Evolutionary conservation across 2,113 vertebrate species (phyloP).

Genomic region (Cyprinus carpio): DNA sequence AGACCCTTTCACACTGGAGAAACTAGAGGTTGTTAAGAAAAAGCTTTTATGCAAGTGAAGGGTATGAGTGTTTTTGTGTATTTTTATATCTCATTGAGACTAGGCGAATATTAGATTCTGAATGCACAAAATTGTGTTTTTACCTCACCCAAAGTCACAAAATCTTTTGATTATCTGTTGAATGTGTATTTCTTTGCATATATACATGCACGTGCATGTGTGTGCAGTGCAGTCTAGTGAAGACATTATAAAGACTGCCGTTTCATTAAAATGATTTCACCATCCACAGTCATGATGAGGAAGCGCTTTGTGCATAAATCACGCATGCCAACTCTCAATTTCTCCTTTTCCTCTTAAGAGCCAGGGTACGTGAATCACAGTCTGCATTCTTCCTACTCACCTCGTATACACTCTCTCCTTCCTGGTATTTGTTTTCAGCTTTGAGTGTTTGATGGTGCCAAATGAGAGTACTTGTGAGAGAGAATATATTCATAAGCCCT

Average conservation of each 20-base stretch:
- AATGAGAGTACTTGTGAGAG: not conserved
- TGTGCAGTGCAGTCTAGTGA: not conserved
- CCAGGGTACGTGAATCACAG: no score
- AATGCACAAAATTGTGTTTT: not conserved
- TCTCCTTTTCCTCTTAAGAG: not conserved
- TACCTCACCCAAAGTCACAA: not conserved
- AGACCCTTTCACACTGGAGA: not conserved
- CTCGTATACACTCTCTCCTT: no score
- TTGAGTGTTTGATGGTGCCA: slow-evolving; percentile 13
- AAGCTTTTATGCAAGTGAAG: not conserved
- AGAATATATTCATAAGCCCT: not conserved
- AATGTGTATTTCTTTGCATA: slow-evolving; percentile 11
- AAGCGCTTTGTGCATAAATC: not conserved
- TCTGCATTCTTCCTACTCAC: no score
- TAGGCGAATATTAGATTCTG: not conserved
- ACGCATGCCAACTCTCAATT: not conserved
- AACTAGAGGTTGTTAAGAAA: not conserved
- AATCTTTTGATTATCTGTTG: not conserved
- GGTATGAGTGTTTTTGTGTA: not conserved
- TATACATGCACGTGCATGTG: no score
- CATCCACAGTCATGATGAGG: not conserved
- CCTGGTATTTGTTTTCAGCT: not conserved
- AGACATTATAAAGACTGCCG: not conserved
- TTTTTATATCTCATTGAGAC: not conserved
- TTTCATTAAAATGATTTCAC: not conserved